phyloP scores from a whole-genome alignment of 1,140 invertebrate genomes.

The Reticulitermes speratus region DNA sequence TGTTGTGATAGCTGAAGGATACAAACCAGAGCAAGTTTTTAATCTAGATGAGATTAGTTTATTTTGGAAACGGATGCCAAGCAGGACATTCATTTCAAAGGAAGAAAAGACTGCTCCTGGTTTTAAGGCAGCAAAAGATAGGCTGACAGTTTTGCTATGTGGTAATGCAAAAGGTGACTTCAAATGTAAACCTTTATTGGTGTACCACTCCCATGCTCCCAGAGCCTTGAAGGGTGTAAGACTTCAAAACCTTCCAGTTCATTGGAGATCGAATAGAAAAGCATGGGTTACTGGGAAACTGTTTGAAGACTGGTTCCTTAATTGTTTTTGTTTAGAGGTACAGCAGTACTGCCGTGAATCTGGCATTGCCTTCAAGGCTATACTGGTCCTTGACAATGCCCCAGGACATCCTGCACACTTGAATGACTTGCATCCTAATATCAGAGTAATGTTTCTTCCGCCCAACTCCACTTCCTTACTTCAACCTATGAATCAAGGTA shows the following conservation, averaged over 20 bases:
- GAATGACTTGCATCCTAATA: slow-evolving; percentile 42
- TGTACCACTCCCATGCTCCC: slow-evolving; percentile 48
- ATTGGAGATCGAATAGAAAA: slow-evolving; percentile 47
- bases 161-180: slow-evolving; percentile 47
- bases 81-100: slow-evolving; percentile 45
- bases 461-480: slow-evolving; percentile 48
- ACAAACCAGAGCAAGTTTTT: slow-evolving; percentile 46
- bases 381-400: slow-evolving; percentile 51
- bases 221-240: slow-evolving; percentile 45
- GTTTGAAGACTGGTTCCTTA: slow-evolving; percentile 46
- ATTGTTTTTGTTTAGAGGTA: slow-evolving; percentile 42
- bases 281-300: slow-evolving; percentile 46
- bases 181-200: slow-evolving; percentile 48
- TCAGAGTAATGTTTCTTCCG: slow-evolving; percentile 44
- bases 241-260: slow-evolving; percentile 45
- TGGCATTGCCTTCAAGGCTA: slow-evolving; percentile 47
- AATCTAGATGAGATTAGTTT: slow-evolving; percentile 48
- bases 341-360: slow-evolving; percentile 43
- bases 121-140: slow-evolving; percentile 50
- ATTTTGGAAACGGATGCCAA: slow-evolving; percentile 52
- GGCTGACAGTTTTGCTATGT: slow-evolving; percentile 48
- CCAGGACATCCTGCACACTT: slow-evolving; percentile 42
- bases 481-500: slow-evolving; percentile 50
- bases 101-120: slow-evolving; percentile 46
- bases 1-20: slow-evolving; percentile 45